Percentiles rank a stretch among this genome's conserved stretches.
These are phyloP conservation scores for Caenorhabditis sp. DNA, from an alignment of 2,888 invertebrate species.

Conservation along the genomic window DNA sequence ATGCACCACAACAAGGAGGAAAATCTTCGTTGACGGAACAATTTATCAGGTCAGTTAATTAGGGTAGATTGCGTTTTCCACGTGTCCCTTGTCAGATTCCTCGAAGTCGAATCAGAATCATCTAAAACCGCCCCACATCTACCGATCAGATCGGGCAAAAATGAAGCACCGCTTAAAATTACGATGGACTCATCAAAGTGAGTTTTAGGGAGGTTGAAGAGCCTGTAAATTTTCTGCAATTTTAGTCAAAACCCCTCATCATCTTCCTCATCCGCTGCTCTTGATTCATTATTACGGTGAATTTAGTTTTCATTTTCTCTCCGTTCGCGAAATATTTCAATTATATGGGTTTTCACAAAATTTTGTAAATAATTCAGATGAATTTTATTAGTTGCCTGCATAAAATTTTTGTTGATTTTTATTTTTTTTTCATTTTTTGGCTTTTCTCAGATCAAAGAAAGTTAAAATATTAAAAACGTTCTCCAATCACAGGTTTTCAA, in stretches of 20 bases:
- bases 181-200: conserved; percentile 12
- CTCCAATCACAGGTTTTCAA: conserved; percentile 29
- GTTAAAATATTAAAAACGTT: not conserved
- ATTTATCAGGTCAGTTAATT: conserved; percentile 19
- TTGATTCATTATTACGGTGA: conserved; percentile 32
- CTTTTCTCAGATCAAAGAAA: not conserved
- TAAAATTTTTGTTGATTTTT: conserved; percentile 33
- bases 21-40: conserved; percentile 32
- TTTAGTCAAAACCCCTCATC: conserved; percentile 2
- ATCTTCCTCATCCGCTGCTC: conserved; percentile 27
- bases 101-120: conserved; percentile 75
- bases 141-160: conserved; percentile 29
- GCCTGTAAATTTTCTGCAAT: not conserved
- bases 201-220: too few species aligned
- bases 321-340: not conserved
- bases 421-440: conserved; percentile 15
- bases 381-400: too few species aligned
- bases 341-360: not conserved
- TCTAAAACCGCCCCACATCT: conserved; percentile 48
- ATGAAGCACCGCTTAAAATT: conserved; percentile 12
- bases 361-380: conserved; percentile 9
- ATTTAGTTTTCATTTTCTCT: not conserved
- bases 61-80: not conserved
- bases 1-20: not conserved
- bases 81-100: conserved; percentile 75